A percentile compares a stretch with the other conserved stretches of the same genome.
These are phyloP conservation scores for Cichlasoma orientale DNA, from an alignment of 2,797 vertebrate species.

Conservation along the genomic window DNA sequence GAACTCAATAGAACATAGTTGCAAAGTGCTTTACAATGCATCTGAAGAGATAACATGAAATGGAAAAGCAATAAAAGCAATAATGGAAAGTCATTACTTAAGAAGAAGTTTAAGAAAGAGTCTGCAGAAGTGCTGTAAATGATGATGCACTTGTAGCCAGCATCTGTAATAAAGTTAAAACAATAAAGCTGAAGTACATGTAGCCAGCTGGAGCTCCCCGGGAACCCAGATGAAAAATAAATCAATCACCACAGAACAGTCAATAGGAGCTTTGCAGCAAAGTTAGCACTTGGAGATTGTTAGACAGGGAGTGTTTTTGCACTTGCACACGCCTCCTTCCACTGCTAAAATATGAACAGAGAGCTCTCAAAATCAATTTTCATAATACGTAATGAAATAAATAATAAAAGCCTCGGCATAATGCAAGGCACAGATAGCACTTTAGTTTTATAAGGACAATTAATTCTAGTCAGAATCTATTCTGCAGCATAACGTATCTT, in stretches of 20 bases:
- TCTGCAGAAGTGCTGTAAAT: conserved; percentile 7
- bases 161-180: conserved; percentile 24
- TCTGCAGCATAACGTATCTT: background rate
- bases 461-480: background rate
- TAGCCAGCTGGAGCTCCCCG: conserved; percentile 1
- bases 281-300: background rate
- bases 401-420: background rate
- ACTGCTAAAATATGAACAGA: background rate
- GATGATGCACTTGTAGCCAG: background rate
- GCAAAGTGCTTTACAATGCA: conserved; percentile 2
- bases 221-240: conserved; percentile 19
- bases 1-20: background rate
- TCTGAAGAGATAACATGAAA: conserved; percentile 15
- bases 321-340: background rate
- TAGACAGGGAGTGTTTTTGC: background rate
- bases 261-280: background rate
- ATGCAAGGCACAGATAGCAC: background rate
- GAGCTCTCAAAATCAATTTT: background rate
- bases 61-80: conserved; percentile 28
- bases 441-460: background rate
- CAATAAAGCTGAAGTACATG: conserved; percentile 20
- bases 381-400: background rate
- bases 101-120: background rate
- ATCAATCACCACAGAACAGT: conserved; percentile 10
- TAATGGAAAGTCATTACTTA: conserved; percentile 20